Evolutionary conservation across 2,797 vertebrate species (phyloP), one percentile per base, ranked within the genome.

Genomic region (Sebastes kiyomatsui): DNA sequence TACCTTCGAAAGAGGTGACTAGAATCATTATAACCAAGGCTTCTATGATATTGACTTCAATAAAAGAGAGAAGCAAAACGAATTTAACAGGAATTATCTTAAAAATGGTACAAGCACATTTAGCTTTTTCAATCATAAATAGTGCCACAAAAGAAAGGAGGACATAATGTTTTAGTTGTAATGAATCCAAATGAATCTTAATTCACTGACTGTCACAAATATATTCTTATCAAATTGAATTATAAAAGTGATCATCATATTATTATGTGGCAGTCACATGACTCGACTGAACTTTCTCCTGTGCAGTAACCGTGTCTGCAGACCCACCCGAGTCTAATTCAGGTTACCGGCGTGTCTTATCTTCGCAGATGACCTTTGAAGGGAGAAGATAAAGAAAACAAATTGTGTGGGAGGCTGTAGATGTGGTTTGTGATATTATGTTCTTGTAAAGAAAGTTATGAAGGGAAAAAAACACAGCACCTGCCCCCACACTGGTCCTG

Each of bases 391-490:
- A 93, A 96, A 95, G 90, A 95, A 92, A 91, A 95, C 90, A 89
- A 92, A 89, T 94, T 92, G 96, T 88, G 97, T 97, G 94, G 97
- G 97, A 95, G 97, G 96, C 89, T 94, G 88, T 89, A 95, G 96
- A 97, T 97, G 97, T 96, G 97, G 97, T 97, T 96, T 95, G 88
- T 94, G 95, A 97, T 97, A 96, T 95, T 94, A 94, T 95, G 89
- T 96, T 96, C 96, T 96, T 91, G 94, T 96, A 92, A 96, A 95
- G 91, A 95, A 94, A 92, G 87, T 92, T 93, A 78, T 75, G 80
- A 88, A 85, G 94, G 93, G 88, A 91, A 88, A 76, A 77, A 65
- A 78, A 66, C 20, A 84, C 82, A 70, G 42, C 72, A 72, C 91
- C 90, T 91, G 92, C 93, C 90, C 87, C 87, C 93, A 90, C 92